Percentiles rank a stretch among this genome's conserved stretches.
Conservation (phyloP, 2,113 vertebrate genomes). For the Salvelinus fontinalis region DNA sequence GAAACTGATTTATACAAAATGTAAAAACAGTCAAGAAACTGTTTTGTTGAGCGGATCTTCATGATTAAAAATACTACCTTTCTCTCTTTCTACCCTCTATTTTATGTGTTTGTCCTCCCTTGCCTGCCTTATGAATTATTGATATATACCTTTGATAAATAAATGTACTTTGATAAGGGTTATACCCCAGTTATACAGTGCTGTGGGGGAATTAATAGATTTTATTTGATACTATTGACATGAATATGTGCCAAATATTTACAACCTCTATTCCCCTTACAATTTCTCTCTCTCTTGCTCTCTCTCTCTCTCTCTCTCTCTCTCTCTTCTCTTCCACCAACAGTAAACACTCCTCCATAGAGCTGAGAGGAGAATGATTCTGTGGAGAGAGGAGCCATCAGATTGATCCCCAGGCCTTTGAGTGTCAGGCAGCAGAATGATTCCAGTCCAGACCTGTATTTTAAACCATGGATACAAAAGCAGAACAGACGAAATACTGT, state of each 20-base stretch:
- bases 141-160: no score
- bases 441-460: constrained; percentile 45
- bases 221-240: background rate
- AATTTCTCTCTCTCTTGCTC: no score
- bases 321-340: constrained; percentile 15
- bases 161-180: background rate
- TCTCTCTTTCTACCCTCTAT: no score
- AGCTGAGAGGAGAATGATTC: constrained; percentile 42
- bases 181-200: background rate
- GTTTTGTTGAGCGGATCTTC: no score
- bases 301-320: background rate
- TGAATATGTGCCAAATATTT: background rate
- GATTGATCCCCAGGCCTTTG: constrained; percentile 48
- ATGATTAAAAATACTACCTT: no score
- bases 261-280: background rate
- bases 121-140: no score
- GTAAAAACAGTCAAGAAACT: no score
- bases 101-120: no score
- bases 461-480: constrained; percentile 46
- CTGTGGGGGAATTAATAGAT: background rate
- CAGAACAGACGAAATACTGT: constrained; percentile 27
- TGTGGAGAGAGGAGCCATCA: constrained; percentile 39
- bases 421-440: constrained; percentile 45
- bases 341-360: constrained; percentile 59
- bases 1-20: no score